Conservation (phyloP, 2,113 vertebrate species). For the Pteruthius melanotis region DNA sequence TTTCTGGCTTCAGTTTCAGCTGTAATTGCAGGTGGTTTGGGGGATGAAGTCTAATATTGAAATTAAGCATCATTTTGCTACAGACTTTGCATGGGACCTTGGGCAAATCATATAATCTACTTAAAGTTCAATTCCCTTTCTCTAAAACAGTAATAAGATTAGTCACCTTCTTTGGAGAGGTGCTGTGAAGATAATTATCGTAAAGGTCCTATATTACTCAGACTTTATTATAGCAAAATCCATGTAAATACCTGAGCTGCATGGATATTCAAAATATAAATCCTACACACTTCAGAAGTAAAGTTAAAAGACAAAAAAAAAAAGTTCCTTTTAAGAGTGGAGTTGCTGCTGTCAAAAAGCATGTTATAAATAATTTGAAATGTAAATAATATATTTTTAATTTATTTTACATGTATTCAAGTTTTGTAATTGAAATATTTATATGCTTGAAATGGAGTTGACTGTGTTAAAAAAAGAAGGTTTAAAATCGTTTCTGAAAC, state of each 20-base stretch:
- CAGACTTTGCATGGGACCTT: slow-evolving; percentile 12
- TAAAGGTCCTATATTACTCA: slow-evolving; percentile 25
- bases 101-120: slow-evolving; percentile 11
- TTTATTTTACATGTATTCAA: slow-evolving; percentile 65
- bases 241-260: slow-evolving; percentile 4
- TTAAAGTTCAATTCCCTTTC: slow-evolving; percentile 35
- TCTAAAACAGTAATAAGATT: slow-evolving; percentile 37
- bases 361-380: slow-evolving; percentile 63
- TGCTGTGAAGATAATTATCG: slow-evolving; percentile 8
- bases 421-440: slow-evolving; percentile 71
- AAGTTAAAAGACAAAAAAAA: background rate
- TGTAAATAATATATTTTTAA: slow-evolving; percentile 67
- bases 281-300: background rate
- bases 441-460: slow-evolving; percentile 63
- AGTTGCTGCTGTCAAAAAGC: slow-evolving; percentile 23
- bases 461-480: slow-evolving; percentile 61
- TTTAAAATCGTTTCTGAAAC: slow-evolving; percentile 64
- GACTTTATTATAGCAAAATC: slow-evolving; percentile 20
- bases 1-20: background rate
- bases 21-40: background rate
- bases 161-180: slow-evolving; percentile 36
- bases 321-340: background rate
- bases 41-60: slow-evolving; percentile 8
- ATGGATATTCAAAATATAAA: slow-evolving; percentile 38
- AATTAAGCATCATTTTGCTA: slow-evolving; percentile 27